phyloP scores from a whole-genome alignment of 2,888 invertebrate species.

The Oxystoma pomonae region DNA sequence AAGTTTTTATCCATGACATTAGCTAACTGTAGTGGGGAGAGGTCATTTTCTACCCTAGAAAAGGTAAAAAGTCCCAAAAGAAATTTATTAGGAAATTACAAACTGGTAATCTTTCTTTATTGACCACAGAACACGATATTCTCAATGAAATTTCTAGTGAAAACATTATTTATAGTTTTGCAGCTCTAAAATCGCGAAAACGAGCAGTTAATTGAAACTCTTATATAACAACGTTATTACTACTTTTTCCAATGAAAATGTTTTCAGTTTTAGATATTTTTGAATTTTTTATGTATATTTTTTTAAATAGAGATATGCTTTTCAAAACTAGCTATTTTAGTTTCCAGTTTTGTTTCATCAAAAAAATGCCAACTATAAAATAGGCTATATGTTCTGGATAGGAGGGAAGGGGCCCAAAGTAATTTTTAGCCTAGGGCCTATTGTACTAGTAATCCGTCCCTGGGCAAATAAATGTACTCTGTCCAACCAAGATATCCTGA shows the following conservation, averaged over 20 bases:
- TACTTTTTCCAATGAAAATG: no score
- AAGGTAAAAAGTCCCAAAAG: background rate
- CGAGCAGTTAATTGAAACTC: no score
- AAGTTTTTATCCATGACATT: background rate
- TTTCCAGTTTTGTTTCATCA: background rate
- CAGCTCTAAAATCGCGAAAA: background rate
- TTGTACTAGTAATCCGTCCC: background rate
- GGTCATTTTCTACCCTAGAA: background rate
- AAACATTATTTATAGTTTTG: background rate
- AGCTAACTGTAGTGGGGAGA: background rate
- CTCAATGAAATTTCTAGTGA: conserved; percentile 3
- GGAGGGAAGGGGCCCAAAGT: background rate
- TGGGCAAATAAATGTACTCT: no score
- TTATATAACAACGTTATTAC: no score
- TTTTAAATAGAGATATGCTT: background rate
- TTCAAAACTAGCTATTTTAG: background rate
- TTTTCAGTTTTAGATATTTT: no score
- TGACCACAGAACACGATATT: conserved; percentile 1
- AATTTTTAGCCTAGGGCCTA: conserved; percentile 4
- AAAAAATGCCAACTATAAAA: background rate
- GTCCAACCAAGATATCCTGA: no score
- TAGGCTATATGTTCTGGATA: conserved; percentile 1
- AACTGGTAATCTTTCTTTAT: background rate
- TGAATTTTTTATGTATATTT: background rate
- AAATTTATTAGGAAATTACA: background rate